Evolutionary conservation across 2,797 vertebrate genomes (phyloP).

Genomic region (Smutsia gigantea): DNA sequence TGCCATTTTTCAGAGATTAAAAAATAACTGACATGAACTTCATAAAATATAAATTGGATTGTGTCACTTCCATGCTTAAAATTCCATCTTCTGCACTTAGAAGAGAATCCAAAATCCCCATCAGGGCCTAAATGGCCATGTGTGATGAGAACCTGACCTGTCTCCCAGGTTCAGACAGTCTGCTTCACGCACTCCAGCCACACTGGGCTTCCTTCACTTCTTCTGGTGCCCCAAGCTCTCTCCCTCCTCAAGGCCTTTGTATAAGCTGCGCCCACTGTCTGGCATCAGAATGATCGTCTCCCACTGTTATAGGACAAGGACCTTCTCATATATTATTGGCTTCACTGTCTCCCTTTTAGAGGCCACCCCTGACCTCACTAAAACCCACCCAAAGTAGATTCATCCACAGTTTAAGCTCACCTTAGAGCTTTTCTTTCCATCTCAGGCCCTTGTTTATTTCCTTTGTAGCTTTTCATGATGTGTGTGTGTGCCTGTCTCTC

Average conservation of each 20-base stretch:
- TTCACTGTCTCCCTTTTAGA: neutral
- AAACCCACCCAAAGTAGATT: neutral
- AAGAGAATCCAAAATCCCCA: neutral
- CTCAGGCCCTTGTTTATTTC: neutral
- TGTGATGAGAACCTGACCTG: neutral
- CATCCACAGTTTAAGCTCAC: neutral
- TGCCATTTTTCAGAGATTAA: neutral
- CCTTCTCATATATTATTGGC: neutral
- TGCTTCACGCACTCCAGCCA: neutral
- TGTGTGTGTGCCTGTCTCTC: neutral
- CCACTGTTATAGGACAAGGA: neutral
- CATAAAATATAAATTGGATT: neutral
- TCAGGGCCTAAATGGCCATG: neutral
- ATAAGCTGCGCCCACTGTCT: neutral
- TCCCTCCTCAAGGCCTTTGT: neutral
- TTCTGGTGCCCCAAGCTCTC: neutral
- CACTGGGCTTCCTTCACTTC: neutral
- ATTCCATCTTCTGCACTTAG: neutral
- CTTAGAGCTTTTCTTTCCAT: neutral
- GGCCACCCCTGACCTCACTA: neutral
- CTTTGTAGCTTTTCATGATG: neutral
- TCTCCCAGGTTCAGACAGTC: neutral
- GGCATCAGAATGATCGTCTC: neutral
- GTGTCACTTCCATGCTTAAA: neutral
- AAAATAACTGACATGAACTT: neutral